Conservation (phyloP, 2,797 vertebrate genomes). For the Girardinus metallicus region DNA sequence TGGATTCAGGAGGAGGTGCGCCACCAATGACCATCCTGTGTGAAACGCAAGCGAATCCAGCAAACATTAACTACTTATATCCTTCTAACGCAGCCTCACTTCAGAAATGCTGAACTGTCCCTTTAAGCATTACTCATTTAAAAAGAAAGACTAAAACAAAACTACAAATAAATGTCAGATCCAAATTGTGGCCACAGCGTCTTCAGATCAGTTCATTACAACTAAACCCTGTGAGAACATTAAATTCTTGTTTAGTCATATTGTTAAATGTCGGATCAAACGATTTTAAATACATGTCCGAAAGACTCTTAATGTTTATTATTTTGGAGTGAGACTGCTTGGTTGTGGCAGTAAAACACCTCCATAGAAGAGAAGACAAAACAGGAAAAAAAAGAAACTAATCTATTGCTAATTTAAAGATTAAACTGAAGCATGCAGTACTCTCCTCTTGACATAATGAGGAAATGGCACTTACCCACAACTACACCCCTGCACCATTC, state of each 20-base stretch:
- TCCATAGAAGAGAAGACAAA: neutral
- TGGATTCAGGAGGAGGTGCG: neutral
- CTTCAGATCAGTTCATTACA: neutral
- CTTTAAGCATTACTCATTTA: neutral
- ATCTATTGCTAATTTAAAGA: neutral
- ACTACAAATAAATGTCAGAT: neutral
- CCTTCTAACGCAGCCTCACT: neutral
- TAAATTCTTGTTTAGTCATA: neutral
- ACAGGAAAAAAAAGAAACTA: neutral
- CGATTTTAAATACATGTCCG: neutral
- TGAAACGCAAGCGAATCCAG: neutral
- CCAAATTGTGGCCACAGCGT: neutral
- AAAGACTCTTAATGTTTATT: neutral
- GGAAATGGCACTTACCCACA: conserved; percentile 59
- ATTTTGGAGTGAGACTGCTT: neutral
- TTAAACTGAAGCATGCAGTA: neutral
- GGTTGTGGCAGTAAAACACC: neutral
- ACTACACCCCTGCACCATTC: conserved; percentile 40
- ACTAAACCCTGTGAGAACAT: neutral
- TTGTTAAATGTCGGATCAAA: neutral
- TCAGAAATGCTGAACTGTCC: neutral
- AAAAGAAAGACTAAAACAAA: neutral
- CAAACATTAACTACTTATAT: neutral
- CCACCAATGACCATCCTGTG: neutral
- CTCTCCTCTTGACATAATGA: conserved; percentile 5